phyloP scores from a whole-genome alignment of 2,888 invertebrate genomes.

The Osmoderma eremita region DNA sequence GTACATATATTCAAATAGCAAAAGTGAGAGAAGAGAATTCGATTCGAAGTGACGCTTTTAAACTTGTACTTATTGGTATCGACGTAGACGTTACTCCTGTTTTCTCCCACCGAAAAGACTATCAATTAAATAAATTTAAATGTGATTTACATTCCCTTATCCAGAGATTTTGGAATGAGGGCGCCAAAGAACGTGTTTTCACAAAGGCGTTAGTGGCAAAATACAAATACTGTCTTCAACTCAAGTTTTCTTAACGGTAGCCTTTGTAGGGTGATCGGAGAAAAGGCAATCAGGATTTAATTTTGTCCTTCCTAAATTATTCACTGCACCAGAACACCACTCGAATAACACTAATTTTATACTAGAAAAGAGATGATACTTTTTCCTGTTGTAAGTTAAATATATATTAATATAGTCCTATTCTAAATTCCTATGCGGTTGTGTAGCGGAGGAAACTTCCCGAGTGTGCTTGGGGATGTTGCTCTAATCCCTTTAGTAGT shows the following conservation, averaged over 20 bases:
- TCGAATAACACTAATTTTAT: no score
- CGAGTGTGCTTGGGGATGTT: no score
- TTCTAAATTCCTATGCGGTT: no score
- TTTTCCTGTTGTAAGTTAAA: no score
- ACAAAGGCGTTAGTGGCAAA: slow-evolving; percentile 9
- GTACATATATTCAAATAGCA: slow-evolving; percentile 25
- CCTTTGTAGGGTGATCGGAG: not conserved
- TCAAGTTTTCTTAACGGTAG: not conserved
- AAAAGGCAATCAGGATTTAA: no score
- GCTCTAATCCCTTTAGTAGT: no score
- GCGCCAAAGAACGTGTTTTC: slow-evolving; percentile 16
- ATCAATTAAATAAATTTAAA: slow-evolving; percentile 37
- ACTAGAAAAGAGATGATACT: no score
- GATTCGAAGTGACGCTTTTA: slow-evolving; percentile 24
- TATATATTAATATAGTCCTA: no score
- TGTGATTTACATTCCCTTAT: slow-evolving; percentile 23
- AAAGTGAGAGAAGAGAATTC: slow-evolving; percentile 17
- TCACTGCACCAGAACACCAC: no score
- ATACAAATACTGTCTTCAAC: slow-evolving; percentile 26
- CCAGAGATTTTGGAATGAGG: slow-evolving; percentile 9
- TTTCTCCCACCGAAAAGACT: slow-evolving; percentile 1
- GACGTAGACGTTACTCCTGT: slow-evolving; percentile 13
- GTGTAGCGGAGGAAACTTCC: no score
- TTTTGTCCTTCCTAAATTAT: no score
- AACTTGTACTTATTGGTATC: slow-evolving; percentile 30